Evolutionary conservation across 2,888 invertebrate species (phyloP).

Genomic region (Dryococelus australis): DNA sequence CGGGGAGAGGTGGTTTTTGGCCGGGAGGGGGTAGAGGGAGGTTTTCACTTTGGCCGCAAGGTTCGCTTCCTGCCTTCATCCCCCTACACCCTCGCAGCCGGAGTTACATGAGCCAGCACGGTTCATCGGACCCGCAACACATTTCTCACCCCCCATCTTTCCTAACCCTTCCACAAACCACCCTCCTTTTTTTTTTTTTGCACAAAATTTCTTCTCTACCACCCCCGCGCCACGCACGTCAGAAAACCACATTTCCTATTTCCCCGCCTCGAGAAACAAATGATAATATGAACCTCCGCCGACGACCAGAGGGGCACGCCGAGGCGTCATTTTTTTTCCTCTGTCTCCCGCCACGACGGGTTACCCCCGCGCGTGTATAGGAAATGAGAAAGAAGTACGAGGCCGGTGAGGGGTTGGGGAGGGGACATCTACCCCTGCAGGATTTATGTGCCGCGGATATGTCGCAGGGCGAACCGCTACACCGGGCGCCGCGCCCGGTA

Average conservation of each 20-base stretch:
- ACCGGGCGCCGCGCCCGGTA: too few relatives aligned
- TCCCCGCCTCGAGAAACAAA: slow-evolving; percentile 18
- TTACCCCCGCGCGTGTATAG: background rate
- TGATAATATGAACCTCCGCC: slow-evolving; percentile 21
- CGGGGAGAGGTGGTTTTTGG: background rate
- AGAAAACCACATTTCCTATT: background rate
- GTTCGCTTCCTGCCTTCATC: slow-evolving; percentile 28
- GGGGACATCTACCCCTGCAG: background rate
- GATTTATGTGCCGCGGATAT: too few relatives aligned
- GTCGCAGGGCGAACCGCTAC: too few relatives aligned
- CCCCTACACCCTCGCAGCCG: background rate
- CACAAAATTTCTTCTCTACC: too few relatives aligned
- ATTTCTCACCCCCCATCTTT: slow-evolving; percentile 31
- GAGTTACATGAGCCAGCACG: slow-evolving; percentile 22
- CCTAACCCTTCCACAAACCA: slow-evolving; percentile 23
- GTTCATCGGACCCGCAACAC: slow-evolving; percentile 35
- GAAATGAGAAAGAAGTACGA: background rate
- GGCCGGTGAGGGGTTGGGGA: background rate
- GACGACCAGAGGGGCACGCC: background rate
- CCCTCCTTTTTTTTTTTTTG: too few relatives aligned
- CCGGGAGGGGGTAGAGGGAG: slow-evolving; percentile 27
- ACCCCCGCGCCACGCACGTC: background rate
- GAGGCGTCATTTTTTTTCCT: background rate
- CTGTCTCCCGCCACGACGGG: background rate
- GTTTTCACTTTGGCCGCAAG: slow-evolving; percentile 41